Percentiles rank a stretch among this genome's conserved stretches.
Evolutionary conservation across 2,888 invertebrate species (phyloP).

Genomic region (Leucophenga maculata): DNA sequence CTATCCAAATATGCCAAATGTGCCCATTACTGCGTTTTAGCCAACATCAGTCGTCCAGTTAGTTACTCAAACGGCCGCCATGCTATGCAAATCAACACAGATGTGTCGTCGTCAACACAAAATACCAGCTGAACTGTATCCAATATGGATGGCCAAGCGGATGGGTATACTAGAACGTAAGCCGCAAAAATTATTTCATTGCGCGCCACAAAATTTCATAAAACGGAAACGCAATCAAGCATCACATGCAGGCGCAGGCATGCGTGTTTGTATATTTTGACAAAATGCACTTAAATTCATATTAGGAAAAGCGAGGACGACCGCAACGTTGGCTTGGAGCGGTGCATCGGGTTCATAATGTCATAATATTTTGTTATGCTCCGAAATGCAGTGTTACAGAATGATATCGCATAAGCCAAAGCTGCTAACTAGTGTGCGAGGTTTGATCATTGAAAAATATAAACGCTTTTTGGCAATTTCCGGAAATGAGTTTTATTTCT

Average conservation of each 20-base stretch:
- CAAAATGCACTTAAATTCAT: conserved; percentile 55
- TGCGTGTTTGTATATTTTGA: conserved; percentile 36
- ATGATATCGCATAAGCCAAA: no score
- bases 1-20: no score
- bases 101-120: no score
- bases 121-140: no score
- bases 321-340: conserved; percentile 39
- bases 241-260: conserved; percentile 47
- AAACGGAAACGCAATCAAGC: conserved; percentile 66
- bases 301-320: conserved; percentile 48
- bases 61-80: background rate
- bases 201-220: conserved; percentile 60
- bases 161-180: conserved; percentile 39
- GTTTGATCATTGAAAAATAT: no score
- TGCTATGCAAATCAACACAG: no score
- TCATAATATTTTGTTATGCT: no score
- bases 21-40: background rate
- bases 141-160: conserved; percentile 6
- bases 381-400: no score
- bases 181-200: conserved; percentile 62
- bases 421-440: no score
- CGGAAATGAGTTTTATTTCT: no score
- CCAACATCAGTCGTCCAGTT: conserved; percentile 17
- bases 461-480: no score
- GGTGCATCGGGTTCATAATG: no score